Evolutionary conservation across 2,113 vertebrate species (phyloP).

Genomic region (Motacilla tschutschensis): DNA sequence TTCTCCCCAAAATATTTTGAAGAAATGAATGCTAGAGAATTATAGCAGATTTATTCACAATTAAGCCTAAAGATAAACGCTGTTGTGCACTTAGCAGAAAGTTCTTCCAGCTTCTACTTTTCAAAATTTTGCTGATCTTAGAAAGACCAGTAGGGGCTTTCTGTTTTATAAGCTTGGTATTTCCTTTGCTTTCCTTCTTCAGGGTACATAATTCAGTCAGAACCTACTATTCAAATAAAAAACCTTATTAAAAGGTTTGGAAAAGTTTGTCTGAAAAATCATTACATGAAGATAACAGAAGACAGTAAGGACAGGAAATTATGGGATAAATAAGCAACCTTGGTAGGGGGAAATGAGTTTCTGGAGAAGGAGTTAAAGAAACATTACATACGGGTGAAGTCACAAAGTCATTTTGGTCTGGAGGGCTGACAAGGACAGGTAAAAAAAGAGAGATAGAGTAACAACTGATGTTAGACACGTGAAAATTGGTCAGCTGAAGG

Average conservation of each 20-base stretch:
- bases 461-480: neutral
- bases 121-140: neutral
- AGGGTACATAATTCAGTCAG: neutral
- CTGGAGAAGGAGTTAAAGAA: neutral
- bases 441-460: neutral
- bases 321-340: neutral
- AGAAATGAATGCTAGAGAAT: neutral
- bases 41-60: rapidly evolving
- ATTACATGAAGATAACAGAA: neutral
- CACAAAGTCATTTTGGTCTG: neutral
- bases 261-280: neutral
- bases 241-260: neutral
- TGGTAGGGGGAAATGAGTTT: neutral
- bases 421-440: neutral
- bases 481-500: neutral
- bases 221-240: neutral
- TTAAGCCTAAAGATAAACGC: neutral
- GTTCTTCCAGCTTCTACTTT: neutral
- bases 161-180: neutral
- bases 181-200: neutral
- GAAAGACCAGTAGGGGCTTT: neutral
- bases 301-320: neutral
- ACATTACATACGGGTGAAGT: rapidly evolving
- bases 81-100: neutral
- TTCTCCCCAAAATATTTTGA: neutral